A percentile compares a stretch with the other conserved stretches of the same genome.
Conservation (phyloP, 2,888 invertebrate species). For the Subacronicta megacephala region DNA sequence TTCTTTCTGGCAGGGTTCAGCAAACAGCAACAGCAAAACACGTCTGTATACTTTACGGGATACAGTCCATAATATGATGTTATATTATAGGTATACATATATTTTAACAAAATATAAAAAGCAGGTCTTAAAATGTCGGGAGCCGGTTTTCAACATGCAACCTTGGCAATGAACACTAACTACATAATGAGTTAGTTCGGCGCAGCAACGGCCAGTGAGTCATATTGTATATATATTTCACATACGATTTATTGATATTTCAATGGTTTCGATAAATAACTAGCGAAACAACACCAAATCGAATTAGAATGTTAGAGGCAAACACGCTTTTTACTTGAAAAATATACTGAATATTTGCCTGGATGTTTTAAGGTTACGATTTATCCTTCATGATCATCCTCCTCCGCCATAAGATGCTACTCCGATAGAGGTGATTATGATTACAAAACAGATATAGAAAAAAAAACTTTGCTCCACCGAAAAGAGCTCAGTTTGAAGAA, state of each 20-base stretch:
- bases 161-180: slow-evolving; percentile 34
- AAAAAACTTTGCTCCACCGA: too few relatives aligned
- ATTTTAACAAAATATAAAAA: slow-evolving; percentile 4
- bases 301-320: background rate
- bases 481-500: too few relatives aligned
- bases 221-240: slow-evolving; percentile 21
- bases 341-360: too few relatives aligned
- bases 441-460: too few relatives aligned
- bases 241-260: slow-evolving; percentile 16
- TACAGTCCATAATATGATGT: too few relatives aligned
- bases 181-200: slow-evolving; percentile 15
- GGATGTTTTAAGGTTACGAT: too few relatives aligned
- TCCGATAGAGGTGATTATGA: too few relatives aligned
- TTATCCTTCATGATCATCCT: too few relatives aligned
- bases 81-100: background rate
- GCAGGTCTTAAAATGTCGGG: background rate
- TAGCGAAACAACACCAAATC: slow-evolving; percentile 8
- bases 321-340: background rate
- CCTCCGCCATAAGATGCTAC: too few relatives aligned
- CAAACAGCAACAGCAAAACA: too few relatives aligned
- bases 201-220: slow-evolving; percentile 21
- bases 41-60: too few relatives aligned
- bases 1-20: too few relatives aligned
- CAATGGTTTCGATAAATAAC: background rate
- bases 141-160: slow-evolving; percentile 8